Evolutionary conservation across 92 coral and sea anemone species (phyloP).

Genomic region (Meandrina meandrites): DNA sequence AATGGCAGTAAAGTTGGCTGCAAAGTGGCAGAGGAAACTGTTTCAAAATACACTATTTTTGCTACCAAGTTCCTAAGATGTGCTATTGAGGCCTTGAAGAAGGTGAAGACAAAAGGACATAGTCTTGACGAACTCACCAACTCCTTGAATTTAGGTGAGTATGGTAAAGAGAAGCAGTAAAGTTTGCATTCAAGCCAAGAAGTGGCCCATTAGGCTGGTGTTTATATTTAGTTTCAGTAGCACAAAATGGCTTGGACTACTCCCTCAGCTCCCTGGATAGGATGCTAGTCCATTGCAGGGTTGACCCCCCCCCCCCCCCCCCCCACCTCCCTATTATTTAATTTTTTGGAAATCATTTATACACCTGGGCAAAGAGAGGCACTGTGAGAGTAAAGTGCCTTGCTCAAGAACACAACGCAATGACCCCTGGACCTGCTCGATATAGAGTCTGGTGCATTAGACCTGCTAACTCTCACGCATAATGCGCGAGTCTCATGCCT

Average conservation of each 20-base stretch:
- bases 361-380: no score
- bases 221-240: neutral
- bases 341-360: no score
- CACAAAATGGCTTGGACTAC: neutral
- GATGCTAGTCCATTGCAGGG: no score
- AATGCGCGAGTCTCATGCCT: no score
- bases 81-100: slow-evolving; percentile 74
- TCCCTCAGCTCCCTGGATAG: neutral
- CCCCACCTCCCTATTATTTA: no score
- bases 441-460: no score
- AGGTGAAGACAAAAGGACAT: slow-evolving; percentile 44
- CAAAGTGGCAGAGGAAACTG: slow-evolving; percentile 64
- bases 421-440: no score
- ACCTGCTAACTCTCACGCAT: no score
- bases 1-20: slow-evolving; percentile 61
- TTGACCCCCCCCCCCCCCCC: no score
- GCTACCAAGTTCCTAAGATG: slow-evolving; percentile 81
- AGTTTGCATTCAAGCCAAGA: neutral
- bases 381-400: no score
- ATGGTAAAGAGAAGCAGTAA: neutral
- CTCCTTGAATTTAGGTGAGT: slow-evolving; percentile 72
- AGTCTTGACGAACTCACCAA: slow-evolving; percentile 56
- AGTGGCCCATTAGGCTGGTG: neutral
- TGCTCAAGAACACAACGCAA: no score
- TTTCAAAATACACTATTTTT: slow-evolving; percentile 72